Conservation (phyloP, 1,140 invertebrate genomes). For the Tetramorium simillimum region DNA sequence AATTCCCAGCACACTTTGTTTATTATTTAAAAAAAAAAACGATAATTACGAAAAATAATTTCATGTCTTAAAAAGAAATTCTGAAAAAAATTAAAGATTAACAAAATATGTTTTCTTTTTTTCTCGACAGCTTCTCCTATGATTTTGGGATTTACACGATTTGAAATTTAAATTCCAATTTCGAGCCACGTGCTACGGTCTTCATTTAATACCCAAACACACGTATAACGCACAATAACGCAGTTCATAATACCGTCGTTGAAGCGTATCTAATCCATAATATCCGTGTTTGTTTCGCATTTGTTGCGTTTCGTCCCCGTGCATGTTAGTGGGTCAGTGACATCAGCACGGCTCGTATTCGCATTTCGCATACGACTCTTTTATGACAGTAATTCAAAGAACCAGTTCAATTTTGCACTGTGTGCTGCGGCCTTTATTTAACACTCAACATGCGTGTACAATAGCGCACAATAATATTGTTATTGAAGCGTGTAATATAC, state of each 20-base stretch:
- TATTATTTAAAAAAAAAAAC: neutral
- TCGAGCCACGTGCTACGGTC: neutral
- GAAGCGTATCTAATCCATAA: neutral
- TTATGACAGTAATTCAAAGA: too few relatives aligned
- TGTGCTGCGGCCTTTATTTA: neutral
- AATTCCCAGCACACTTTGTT: neutral
- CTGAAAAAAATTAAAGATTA: neutral
- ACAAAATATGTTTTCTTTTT: neutral
- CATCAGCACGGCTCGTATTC: neutral
- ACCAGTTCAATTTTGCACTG: too few relatives aligned
- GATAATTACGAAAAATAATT: neutral
- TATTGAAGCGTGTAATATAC: neutral
- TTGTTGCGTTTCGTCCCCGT: neutral
- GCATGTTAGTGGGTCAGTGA: conserved; percentile 66
- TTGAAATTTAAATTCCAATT: neutral
- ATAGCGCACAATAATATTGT: neutral
- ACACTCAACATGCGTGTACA: neutral
- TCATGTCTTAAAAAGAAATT: neutral
- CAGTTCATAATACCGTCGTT: neutral
- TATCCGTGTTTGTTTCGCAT: neutral
- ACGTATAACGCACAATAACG: neutral
- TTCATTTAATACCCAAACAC: neutral
- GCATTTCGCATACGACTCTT: conserved; percentile 2
- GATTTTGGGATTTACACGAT: neutral
- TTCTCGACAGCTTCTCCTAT: neutral